Base-by-base conservation (phyloP, 2,797 vertebrate genomes). In the Setipinna tenuifilis region DNA sequence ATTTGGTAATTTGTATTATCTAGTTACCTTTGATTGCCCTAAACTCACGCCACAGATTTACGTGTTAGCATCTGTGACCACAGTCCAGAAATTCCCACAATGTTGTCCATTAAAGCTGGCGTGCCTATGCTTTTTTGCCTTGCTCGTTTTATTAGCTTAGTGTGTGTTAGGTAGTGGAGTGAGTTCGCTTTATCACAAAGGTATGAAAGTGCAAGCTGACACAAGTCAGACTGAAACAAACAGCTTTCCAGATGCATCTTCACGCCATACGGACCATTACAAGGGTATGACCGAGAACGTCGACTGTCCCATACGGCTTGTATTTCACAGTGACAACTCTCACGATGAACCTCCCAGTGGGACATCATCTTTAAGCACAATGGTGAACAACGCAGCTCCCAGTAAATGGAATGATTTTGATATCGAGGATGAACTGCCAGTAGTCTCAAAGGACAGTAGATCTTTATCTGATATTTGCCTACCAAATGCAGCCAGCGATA, bases 381-480 rank as follows among this genome's bases (percentile, higher is more conserved):
- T 75, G 68, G 68, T 75, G 28, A 17, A 35, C 16, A 41, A 75
- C 28, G 17, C 28, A 19, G 28, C 28, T 19, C 68, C 35, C 65
- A 71, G 5, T 11, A 35, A 71, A 82, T 83, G 48, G 0, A 86
- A 80, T 59, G 86, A 89, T 48, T 80, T 48, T 88, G 87, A 48
- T 88, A 89, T 83, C 88, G 65, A 4, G 6, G 92, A 94, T 19
- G 87, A 85, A 25, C 86, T 92, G 85, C 90, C 94, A 2, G 93
- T 94, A 59, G 91, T 94, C 86, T 93, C 94, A 0, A 93, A 92
- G 83, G 93, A 91, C 84, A 94, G 93, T 85, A 88, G 93, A 23
- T 94, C 92, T 6, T 88, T 94, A 46, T 92, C 93, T 0, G 94
- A 95, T 87, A 92, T 95, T 46, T 95, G 94, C 85, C 21, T 31